Conservation (phyloP, 2,113 vertebrate genomes). For the Chaetops frenatus region DNA sequence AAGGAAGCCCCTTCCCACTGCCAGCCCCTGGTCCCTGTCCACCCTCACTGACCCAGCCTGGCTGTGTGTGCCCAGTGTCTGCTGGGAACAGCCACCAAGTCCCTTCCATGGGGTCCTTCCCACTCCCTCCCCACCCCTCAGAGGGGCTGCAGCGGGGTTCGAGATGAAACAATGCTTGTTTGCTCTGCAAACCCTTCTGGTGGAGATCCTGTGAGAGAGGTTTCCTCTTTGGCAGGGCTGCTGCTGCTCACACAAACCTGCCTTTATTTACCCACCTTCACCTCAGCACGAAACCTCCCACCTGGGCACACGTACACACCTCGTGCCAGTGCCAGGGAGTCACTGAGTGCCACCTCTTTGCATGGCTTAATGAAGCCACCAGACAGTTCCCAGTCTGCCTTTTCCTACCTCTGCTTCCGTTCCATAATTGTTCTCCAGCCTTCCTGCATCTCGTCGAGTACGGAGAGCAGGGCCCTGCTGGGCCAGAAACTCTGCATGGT, state of each 20-base stretch:
- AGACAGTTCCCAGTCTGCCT: not conserved
- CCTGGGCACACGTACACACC: not conserved
- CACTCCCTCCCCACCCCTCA: not conserved
- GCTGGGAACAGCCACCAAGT: fast-evolving
- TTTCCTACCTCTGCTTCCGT: not conserved
- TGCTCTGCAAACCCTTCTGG: not conserved
- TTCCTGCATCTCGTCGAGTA: not conserved
- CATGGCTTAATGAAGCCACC: not conserved
- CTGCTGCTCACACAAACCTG: not conserved
- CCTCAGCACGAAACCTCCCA: not conserved
- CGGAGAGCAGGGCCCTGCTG: not conserved
- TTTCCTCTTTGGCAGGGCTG: not conserved
- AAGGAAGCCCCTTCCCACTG: not conserved
- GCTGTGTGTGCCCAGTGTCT: fast-evolving
- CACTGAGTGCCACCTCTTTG: not conserved
- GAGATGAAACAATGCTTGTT: not conserved
- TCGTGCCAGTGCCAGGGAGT: not conserved
- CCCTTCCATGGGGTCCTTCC: fast-evolving
- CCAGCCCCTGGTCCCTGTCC: not conserved
- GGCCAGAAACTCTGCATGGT: not conserved
- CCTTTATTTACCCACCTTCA: not conserved
- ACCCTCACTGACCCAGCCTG: fast-evolving
- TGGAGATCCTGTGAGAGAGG: not conserved
- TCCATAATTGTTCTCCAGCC: not conserved
- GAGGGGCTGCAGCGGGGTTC: not conserved